These are phyloP conservation scores for Ptilodon capucinus DNA, from an alignment of 2,888 invertebrate species.

Conservation along the genomic window DNA sequence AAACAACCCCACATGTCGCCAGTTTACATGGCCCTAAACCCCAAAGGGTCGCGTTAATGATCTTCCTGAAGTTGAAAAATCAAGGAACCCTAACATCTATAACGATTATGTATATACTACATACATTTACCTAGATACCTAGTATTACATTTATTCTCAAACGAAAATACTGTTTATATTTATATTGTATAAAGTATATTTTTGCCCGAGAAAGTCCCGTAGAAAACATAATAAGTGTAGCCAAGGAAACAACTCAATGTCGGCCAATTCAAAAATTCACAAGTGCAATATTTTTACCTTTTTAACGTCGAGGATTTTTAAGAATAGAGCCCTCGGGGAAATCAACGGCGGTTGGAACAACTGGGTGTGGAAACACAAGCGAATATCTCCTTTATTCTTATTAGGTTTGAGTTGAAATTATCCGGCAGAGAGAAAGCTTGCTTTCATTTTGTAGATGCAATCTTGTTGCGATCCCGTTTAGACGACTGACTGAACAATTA, in stretches of 20 bases:
- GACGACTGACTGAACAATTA: slow-evolving; percentile 47
- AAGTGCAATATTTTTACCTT: slow-evolving; percentile 65
- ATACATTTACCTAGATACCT: not conserved
- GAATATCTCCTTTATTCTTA: slow-evolving; percentile 52
- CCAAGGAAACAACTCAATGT: slow-evolving; percentile 38
- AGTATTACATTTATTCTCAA: too few relatives aligned
- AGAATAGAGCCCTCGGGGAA: slow-evolving; percentile 76
- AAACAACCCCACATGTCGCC: slow-evolving; percentile 28
- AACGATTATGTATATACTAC: too few relatives aligned
- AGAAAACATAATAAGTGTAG: slow-evolving; percentile 8
- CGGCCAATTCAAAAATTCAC: slow-evolving; percentile 55
- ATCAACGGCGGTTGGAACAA: slow-evolving; percentile 65
- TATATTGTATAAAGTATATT: not conserved
- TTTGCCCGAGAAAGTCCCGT: not conserved
- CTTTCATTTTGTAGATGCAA: slow-evolving; percentile 49
- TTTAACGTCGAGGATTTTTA: slow-evolving; percentile 67
- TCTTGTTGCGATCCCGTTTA: slow-evolving; percentile 50
- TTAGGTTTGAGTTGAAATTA: slow-evolving; percentile 24
- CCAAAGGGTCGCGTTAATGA: slow-evolving; percentile 42
- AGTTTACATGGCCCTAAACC: slow-evolving; percentile 39
- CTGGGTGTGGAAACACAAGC: slow-evolving; percentile 36
- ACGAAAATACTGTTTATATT: too few relatives aligned
- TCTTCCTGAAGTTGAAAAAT: slow-evolving; percentile 42
- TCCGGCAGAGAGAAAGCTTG: slow-evolving; percentile 21
- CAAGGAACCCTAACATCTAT: slow-evolving; percentile 30